Base-by-base conservation (phyloP, 2,797 vertebrate species). In the Morelia viridis region DNA sequence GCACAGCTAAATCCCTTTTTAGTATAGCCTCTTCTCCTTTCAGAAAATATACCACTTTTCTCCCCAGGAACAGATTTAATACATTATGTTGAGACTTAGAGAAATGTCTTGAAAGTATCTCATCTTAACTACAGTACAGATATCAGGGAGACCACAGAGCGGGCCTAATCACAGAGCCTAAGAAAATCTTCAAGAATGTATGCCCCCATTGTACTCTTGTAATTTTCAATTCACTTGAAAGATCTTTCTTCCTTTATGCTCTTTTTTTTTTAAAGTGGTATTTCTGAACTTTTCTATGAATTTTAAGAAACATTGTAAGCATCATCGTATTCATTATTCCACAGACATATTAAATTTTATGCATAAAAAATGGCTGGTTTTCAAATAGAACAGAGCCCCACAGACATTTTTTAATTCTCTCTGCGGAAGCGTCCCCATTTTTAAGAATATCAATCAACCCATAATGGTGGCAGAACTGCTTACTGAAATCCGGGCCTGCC, bases 171-270 rank as follows among this genome's bases (percentile, higher is more conserved):
- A 80, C 56, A 95, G 87, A 94, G 91, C 94, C 89, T 26, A 95
- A 92, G 93, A 95, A 94, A 94, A 94, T 91, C 91, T 93, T 93
- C 57, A 95, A 92, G 92, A 92, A 84, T 88, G 85, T 65, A 88
- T 93, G 31, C 17, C n/a, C 93, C 35, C 93, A 94, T 96, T 97
- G 88, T 95, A 31, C 2, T 92, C 22, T 31, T 95, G 89, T 88
- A 88, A 95, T 95, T 95, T 93, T 95, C 92, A 96, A 95, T 96
- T 94, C 89, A 95, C 95, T 94, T 89, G 92, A 92, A 95, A 94
- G 61, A 88, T 94, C 91, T 87, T 94, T 94, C 85, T 87, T 95
- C 93, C 94, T 93, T 85, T 41, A 87, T 93, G 91, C 61, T 94
- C 88, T 91, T 65, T 93, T 91, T 85, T 57, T 96, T 94, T 95